Percentiles rank a stretch among this genome's conserved stretches.
These are phyloP conservation scores for Ectobius pallidus DNA, from an alignment of 2,888 invertebrate genomes.

Conservation along the genomic window DNA sequence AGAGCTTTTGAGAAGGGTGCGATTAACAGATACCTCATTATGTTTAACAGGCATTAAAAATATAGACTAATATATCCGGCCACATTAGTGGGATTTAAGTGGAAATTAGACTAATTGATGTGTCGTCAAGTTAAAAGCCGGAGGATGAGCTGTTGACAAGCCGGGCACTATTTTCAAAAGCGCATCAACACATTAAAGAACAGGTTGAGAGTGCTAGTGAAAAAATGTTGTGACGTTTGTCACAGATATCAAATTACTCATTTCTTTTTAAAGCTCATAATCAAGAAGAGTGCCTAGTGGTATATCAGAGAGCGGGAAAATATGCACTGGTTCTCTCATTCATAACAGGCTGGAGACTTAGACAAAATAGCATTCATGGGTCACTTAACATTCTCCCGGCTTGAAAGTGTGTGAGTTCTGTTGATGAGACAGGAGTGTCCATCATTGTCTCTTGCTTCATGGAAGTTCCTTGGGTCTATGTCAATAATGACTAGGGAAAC, in stretches of 20 bases:
- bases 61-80: conserved; percentile 16
- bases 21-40: too few species aligned
- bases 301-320: not conserved
- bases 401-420: not conserved
- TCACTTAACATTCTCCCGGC: not conserved
- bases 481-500: too few species aligned
- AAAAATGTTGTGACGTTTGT: not conserved
- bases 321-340: not conserved
- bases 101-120: conserved; percentile 19
- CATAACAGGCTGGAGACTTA: not conserved
- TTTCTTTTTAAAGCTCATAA: not conserved
- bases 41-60: too few species aligned
- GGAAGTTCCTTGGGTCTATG: too few species aligned
- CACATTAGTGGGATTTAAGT: conserved; percentile 14
- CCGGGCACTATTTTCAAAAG: not conserved
- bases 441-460: too few species aligned
- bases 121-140: conserved; percentile 10
- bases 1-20: too few species aligned
- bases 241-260: not conserved
- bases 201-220: not conserved
- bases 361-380: conserved; percentile 12
- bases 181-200: not conserved
- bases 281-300: not conserved
- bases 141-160: not conserved
- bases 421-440: too few species aligned